These are phyloP conservation scores for Adelosebastes latens DNA, from an alignment of 2,797 vertebrate genomes.

Conservation along the genomic window DNA sequence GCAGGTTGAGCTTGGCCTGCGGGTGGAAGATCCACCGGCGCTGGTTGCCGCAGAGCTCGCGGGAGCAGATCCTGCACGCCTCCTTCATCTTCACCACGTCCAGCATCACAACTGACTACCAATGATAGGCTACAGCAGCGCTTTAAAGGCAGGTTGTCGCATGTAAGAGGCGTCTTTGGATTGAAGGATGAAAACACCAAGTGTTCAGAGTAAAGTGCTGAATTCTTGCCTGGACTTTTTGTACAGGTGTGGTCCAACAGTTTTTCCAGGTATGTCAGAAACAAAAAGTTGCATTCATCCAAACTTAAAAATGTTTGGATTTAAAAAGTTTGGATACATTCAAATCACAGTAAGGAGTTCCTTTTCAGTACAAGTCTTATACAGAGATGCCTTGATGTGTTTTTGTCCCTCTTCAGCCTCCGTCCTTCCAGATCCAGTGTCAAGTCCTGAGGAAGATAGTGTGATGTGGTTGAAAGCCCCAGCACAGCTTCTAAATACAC, in stretches of 20 bases:
- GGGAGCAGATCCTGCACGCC: conserved; percentile 90
- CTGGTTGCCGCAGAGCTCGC: conserved; percentile 93
- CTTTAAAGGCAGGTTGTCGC: not conserved
- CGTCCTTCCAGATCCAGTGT: not conserved
- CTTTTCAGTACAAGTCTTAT: not conserved
- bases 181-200: not conserved
- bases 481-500: not conserved
- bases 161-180: not conserved
- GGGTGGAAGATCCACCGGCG: conserved; percentile 96
- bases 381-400: not conserved
- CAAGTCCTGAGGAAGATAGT: not conserved
- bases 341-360: not conserved
- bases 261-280: not conserved
- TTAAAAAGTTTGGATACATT: not conserved
- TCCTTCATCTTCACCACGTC: conserved; percentile 88
- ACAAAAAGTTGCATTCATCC: not conserved
- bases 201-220: not conserved
- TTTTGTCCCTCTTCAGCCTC: not conserved
- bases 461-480: not conserved
- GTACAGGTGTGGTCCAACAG: not conserved
- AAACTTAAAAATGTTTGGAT: not conserved
- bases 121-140: not conserved
- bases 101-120: conserved; percentile 44
- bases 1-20: conserved; percentile 89
- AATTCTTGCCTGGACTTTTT: not conserved